Evolutionary conservation across 1,140 invertebrate species (phyloP).

Genomic region (Tetramorium parvispinum): DNA sequence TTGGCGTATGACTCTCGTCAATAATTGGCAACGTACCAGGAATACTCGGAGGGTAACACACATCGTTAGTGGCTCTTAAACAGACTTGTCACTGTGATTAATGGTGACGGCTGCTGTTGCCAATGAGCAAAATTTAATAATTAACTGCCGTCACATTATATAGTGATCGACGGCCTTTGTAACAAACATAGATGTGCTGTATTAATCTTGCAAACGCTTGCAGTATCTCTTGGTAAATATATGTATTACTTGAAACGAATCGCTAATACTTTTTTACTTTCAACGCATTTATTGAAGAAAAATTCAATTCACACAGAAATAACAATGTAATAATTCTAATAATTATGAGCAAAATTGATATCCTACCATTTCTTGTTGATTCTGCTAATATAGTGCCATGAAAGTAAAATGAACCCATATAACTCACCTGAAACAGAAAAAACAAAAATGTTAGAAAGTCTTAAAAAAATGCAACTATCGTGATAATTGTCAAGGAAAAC

Average conservation of each 20-base stretch:
- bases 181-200: constrained; percentile 7
- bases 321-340: neutral
- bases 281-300: neutral
- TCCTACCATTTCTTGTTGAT: neutral
- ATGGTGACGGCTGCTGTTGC: constrained; percentile 23
- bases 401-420: neutral
- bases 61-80: constrained; percentile 21
- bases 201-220: neutral
- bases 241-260: neutral
- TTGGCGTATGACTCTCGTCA: constrained; percentile 34
- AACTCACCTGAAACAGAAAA: constrained; percentile 52
- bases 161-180: constrained; percentile 14
- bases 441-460: constrained; percentile 2
- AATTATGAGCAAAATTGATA: neutral
- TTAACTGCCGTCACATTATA: constrained; percentile 7
- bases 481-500: neutral
- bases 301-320: neutral
- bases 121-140: constrained; percentile 61
- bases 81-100: constrained; percentile 67
- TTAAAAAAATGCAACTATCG: neutral
- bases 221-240: neutral
- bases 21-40: constrained; percentile 67
- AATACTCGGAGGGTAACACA: constrained; percentile 44
- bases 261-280: neutral
- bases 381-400: neutral